Base-by-base conservation (phyloP, 2,113 vertebrate genomes). In the Phylloscopus trochiloides region DNA sequence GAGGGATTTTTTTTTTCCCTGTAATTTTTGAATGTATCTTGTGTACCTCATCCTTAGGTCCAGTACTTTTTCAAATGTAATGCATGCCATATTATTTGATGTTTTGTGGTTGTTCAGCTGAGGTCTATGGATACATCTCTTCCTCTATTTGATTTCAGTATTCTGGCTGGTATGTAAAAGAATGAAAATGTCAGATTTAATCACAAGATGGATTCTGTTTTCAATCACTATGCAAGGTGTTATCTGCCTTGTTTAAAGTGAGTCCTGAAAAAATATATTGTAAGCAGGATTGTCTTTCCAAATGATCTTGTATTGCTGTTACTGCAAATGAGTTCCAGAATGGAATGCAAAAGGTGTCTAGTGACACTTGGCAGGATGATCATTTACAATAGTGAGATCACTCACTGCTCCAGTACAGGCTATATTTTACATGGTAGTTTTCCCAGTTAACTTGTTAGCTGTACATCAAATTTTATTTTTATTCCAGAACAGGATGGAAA, bases 201-300 rank as follows among this genome's bases (percentile, higher is more conserved):
- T 86, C n/a, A 59, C 65, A 85, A 73, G 48, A 51, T 42, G 19
- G 65, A 88, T 82, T 38, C 67, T 82, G 57, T 75, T 96, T 97
- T 93, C 86, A 94, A 93, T 95, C 91, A 75, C 48, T 85, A 32
- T 36, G 36, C 14, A 87, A 94, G 81, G 40, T 93, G 59, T 86
- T 79, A 94, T 82, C 73, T 93, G 88, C 13, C n/a, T 61, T 86
- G 89, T 86, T 40, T 45, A 94, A 95, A 85, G 55, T 10, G 54
- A 84, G 61, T 89, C 28, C 48, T 74, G 55, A 79, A 91, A 88
- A 85, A 70, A 61, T 17, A 67, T 25, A 34, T n/a, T 65, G 17
- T 54, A 75, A 88, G 58, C 22, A 79, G 78, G 76, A 79, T 25
- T 88, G 34, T 83, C 70, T 92, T 96, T 91, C 58, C 42, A 79